Evolutionary conservation across 2,888 invertebrate genomes (phyloP).

Genomic region (Plebejus anna): DNA sequence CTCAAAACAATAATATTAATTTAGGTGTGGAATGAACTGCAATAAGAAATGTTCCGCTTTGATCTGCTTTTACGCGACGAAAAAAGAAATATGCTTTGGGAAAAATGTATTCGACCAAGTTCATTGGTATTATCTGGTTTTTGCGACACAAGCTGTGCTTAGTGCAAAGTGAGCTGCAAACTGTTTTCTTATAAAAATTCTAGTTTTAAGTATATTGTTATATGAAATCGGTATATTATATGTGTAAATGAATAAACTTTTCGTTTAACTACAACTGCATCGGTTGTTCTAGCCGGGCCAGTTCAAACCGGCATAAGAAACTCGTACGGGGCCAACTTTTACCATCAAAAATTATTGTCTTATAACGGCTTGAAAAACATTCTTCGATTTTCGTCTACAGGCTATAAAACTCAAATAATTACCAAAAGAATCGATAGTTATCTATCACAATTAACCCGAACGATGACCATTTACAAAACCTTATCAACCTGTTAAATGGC

Average conservation of each 20-base stretch:
- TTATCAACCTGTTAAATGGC: slow-evolving; percentile 8
- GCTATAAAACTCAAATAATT: not conserved
- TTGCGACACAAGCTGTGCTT: too few relatives aligned
- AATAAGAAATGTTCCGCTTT: not conserved
- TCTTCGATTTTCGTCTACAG: not conserved
- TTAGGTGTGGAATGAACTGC: not conserved
- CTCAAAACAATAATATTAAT: slow-evolving; percentile 4
- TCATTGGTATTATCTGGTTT: too few relatives aligned
- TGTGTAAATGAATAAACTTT: too few relatives aligned
- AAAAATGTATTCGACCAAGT: not conserved
- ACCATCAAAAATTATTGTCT: not conserved
- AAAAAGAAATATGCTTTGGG: not conserved
- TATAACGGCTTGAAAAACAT: not conserved
- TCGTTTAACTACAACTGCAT: too few relatives aligned
- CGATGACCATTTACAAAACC: not conserved
- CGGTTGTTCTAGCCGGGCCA: too few relatives aligned
- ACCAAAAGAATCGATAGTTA: not conserved
- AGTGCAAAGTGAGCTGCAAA: too few relatives aligned
- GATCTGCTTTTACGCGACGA: not conserved
- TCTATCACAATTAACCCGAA: slow-evolving; percentile 5
- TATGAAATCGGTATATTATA: too few relatives aligned
- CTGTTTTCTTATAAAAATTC: too few relatives aligned
- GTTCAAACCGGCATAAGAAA: too few relatives aligned
- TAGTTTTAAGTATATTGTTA: too few relatives aligned
- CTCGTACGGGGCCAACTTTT: too few relatives aligned